Evolutionary conservation across 1,140 invertebrate species (phyloP).

Genomic region (Megathymus violae): DNA sequence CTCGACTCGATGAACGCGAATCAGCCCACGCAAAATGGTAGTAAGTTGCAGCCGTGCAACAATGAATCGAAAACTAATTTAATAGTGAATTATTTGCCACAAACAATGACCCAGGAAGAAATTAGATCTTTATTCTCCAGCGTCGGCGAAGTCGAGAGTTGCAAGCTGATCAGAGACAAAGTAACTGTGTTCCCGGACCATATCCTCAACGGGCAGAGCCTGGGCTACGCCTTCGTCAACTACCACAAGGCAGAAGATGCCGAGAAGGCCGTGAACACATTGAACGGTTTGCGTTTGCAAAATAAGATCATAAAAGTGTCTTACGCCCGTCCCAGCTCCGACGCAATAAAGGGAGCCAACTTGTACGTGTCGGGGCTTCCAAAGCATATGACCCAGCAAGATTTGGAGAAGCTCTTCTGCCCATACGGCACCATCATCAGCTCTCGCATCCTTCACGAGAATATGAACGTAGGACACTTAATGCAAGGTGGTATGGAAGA

Average conservation of each 20-base stretch:
- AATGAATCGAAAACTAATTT: constrained; percentile 90
- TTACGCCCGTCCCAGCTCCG: constrained; percentile 93
- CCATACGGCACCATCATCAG: constrained; percentile 94
- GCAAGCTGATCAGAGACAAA: constrained; percentile 96
- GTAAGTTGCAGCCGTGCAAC: constrained; percentile 84
- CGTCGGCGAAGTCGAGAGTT: constrained; percentile 95
- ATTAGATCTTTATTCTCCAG: constrained; percentile 93
- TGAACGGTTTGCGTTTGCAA: constrained; percentile 93
- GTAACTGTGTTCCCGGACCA: constrained; percentile 88
- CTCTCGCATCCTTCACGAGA: constrained; percentile 94
- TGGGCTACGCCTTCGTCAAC: constrained; percentile 96
- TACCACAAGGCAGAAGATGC: constrained; percentile 93
- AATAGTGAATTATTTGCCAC: constrained; percentile 96
- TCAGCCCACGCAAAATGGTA: constrained; percentile 84
- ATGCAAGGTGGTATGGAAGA: constrained; percentile 76
- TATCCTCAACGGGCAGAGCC: constrained; percentile 89
- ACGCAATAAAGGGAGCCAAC: constrained; percentile 95
- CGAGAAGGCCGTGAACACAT: constrained; percentile 92
- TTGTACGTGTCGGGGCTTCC: constrained; percentile 94
- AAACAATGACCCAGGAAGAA: constrained; percentile 96
- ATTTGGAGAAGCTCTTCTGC: constrained; percentile 92
- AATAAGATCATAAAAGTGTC: constrained; percentile 97
- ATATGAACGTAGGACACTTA: constrained; percentile 87
- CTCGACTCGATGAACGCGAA: constrained; percentile 81
- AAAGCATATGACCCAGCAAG: constrained; percentile 93